A percentile compares a stretch with the other conserved stretches of the same genome.
phyloP scores from a whole-genome alignment of 1,140 invertebrate genomes.

The Rhysida immarginata region DNA sequence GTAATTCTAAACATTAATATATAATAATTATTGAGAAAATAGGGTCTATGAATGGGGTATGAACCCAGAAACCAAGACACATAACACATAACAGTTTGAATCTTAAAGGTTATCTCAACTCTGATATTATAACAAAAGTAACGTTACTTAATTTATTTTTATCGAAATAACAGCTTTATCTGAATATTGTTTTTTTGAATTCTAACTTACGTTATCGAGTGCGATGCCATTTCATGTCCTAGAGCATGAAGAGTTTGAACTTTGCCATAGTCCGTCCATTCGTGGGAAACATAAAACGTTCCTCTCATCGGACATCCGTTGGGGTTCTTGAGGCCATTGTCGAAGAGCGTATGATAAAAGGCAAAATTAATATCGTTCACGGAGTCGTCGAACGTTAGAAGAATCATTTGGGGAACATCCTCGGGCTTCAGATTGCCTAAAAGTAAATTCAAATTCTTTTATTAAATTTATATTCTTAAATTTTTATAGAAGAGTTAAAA shows the following conservation, averaged over 20 bases:
- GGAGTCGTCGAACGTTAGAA: slow-evolving; percentile 85
- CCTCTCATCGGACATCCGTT: slow-evolving; percentile 90
- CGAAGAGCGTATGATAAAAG: slow-evolving; percentile 68
- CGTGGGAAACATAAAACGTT: slow-evolving; percentile 93
- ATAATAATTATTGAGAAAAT: slow-evolving; percentile 30
- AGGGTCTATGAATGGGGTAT: no score
- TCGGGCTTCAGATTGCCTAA: neutral
- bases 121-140: neutral
- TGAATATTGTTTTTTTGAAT: slow-evolving; percentile 16
- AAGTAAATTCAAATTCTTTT: no score
- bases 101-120: neutral
- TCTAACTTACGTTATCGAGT: slow-evolving; percentile 69
- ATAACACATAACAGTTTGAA: no score
- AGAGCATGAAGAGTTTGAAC: slow-evolving; percentile 85
- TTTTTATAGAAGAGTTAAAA: no score
- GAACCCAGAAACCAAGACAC: no score
- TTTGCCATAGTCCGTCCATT: slow-evolving; percentile 95
- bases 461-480: no score
- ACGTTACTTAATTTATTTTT: slow-evolving; percentile 1
- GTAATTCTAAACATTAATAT: no score
- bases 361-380: slow-evolving; percentile 88
- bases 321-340: slow-evolving; percentile 62
- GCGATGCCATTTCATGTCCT: slow-evolving; percentile 91
- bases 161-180: no score
- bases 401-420: slow-evolving; percentile 71